These are phyloP conservation scores for Sesamia inferens DNA, from an alignment of 2,888 invertebrate species.

Conservation along the genomic window DNA sequence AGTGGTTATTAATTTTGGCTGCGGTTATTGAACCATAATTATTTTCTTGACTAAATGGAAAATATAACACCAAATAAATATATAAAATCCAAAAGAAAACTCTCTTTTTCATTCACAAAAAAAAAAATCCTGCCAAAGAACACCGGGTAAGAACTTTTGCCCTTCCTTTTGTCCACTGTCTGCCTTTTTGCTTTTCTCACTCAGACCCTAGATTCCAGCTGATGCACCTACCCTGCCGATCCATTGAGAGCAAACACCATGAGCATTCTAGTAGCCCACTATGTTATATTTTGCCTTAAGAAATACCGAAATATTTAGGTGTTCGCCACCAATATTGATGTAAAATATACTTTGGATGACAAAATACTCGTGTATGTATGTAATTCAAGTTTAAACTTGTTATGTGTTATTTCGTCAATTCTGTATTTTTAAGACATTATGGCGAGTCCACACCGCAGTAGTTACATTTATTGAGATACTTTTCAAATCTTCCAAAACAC, in stretches of 20 bases:
- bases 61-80: too few relatives aligned
- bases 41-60: too few relatives aligned
- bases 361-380: background rate
- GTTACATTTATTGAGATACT: too few relatives aligned
- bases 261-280: background rate
- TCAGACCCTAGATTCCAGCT: background rate
- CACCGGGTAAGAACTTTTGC: too few relatives aligned
- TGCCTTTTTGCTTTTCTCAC: background rate
- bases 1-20: too few relatives aligned
- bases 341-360: background rate
- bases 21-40: too few relatives aligned
- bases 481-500: background rate
- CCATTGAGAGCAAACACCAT: background rate
- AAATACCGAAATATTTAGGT: background rate
- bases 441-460: background rate
- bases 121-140: too few relatives aligned
- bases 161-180: background rate
- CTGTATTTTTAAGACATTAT: constrained; percentile 2
- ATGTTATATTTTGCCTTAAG: background rate
- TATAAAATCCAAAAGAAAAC: too few relatives aligned
- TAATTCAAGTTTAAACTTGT: background rate
- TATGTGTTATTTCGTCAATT: background rate
- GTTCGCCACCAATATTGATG: background rate
- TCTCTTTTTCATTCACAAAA: too few relatives aligned
- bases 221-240: background rate